Evolutionary conservation across 2,888 invertebrate genomes (phyloP).

Genomic region (Heptascelio sp.): DNA sequence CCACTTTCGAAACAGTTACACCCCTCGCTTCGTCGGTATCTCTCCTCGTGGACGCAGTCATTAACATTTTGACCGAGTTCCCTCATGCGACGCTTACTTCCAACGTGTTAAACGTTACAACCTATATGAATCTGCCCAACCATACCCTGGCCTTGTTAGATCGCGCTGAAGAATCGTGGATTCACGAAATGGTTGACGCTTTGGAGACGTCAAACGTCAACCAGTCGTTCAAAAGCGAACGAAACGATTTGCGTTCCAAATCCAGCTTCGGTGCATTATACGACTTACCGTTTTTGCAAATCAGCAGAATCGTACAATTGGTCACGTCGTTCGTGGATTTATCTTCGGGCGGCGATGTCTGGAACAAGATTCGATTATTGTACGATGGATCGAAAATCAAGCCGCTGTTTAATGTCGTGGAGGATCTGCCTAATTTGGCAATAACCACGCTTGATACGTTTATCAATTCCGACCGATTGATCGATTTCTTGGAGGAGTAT

Average conservation of each 20-base stretch:
- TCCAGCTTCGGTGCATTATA: background rate
- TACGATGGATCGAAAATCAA: conserved; percentile 77
- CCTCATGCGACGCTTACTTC: conserved; percentile 72
- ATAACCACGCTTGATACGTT: conserved; percentile 79
- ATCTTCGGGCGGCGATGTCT: conserved; percentile 78
- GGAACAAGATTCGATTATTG: conserved; percentile 77
- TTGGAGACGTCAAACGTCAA: conserved; percentile 47
- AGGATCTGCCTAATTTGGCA: conserved; percentile 79
- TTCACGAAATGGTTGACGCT: conserved; percentile 60
- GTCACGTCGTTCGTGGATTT: conserved; percentile 73
- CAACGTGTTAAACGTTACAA: conserved; percentile 77
- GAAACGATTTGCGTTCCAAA: conserved; percentile 19
- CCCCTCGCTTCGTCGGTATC: conserved; percentile 73
- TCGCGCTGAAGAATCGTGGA: conserved; percentile 74
- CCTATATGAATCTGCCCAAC: conserved; percentile 76
- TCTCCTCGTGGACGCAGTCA: conserved; percentile 71
- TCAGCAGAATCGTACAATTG: conserved; percentile 65
- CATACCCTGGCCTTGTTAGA: conserved; percentile 73
- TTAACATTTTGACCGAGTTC: conserved; percentile 50
- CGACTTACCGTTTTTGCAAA: conserved; percentile 27
- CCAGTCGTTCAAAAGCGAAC: background rate
- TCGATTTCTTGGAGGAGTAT: conserved; percentile 76
- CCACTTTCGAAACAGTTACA: conserved; percentile 53
- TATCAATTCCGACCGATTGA: conserved; percentile 78
- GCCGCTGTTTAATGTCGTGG: conserved; percentile 76